Percentiles rank a stretch among this genome's conserved stretches.
phyloP scores from a whole-genome alignment of 2,888 invertebrate species.

The Chymomyza procnemis region DNA sequence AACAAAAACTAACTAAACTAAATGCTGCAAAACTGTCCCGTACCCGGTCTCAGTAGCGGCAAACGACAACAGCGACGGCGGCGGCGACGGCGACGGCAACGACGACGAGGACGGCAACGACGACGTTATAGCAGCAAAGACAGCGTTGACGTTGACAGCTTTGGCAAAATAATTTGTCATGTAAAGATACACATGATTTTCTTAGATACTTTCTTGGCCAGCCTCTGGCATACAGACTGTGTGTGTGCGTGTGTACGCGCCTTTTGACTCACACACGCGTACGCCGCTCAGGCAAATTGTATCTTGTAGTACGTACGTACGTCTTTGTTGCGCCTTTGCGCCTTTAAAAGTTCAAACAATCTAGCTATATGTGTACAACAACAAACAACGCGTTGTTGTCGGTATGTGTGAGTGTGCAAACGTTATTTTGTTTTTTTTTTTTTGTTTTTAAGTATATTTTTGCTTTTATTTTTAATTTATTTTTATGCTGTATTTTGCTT shows the following conservation, averaged over 20 bases:
- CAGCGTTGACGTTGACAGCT: conserved; percentile 9
- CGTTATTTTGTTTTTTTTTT: no score
- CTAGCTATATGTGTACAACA: not conserved
- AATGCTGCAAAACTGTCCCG: not conserved
- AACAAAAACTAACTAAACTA: not conserved
- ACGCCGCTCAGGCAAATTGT: not conserved
- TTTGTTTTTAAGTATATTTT: not conserved
- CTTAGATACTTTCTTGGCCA: not conserved
- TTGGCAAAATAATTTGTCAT: conserved; percentile 13
- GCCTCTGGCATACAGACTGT: not conserved
- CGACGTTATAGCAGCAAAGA: conserved; percentile 3
- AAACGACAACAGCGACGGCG: not conserved
- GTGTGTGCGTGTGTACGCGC: no score
- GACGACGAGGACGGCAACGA: conserved; percentile 1
- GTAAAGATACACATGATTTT: conserved; percentile 15
- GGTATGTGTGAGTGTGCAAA: not conserved
- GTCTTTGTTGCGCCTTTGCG: not conserved
- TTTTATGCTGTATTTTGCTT: conserved; percentile 14
- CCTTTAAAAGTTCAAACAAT: not conserved
- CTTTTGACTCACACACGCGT: not conserved
- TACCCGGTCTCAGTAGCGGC: not conserved
- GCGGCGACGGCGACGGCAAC: conserved; percentile 1
- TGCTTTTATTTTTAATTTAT: conserved; percentile 6
- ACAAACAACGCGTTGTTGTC: not conserved
- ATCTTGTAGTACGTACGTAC: not conserved